Evolutionary conservation across 2,888 invertebrate species (phyloP).

Genomic region (Glyphotaelius pellucidus): DNA sequence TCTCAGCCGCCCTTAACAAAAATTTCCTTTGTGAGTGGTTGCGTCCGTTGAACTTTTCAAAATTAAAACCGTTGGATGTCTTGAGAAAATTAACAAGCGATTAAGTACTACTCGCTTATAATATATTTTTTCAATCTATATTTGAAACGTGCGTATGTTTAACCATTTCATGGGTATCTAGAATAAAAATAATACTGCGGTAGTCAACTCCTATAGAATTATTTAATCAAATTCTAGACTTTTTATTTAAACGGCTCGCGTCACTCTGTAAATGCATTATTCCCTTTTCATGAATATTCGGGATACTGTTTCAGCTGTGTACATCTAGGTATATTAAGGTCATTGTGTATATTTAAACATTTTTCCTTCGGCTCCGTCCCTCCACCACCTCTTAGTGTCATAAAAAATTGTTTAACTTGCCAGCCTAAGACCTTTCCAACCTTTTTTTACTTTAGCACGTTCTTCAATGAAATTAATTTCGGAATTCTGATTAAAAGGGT

Average conservation of each 20-base stretch:
- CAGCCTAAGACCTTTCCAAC: background rate
- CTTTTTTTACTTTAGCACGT: slow-evolving; percentile 37
- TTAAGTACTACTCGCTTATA: too few species aligned
- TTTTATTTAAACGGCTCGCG: background rate
- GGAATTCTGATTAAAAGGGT: slow-evolving; percentile 42
- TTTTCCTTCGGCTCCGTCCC: background rate
- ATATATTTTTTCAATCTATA: too few species aligned
- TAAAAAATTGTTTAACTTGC: slow-evolving; percentile 37
- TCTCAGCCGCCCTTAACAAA: too few species aligned
- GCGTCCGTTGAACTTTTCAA: too few species aligned
- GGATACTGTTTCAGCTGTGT: background rate
- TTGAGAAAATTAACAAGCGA: too few species aligned
- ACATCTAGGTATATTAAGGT: too few species aligned
- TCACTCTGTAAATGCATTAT: background rate
- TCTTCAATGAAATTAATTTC: slow-evolving; percentile 39
- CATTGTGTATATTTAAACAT: background rate
- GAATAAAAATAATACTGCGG: too few species aligned
- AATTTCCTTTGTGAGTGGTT: too few species aligned
- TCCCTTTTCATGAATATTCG: background rate
- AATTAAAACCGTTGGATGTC: too few species aligned
- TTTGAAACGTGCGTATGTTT: too few species aligned
- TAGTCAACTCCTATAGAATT: background rate
- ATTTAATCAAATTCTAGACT: background rate
- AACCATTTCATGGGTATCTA: too few species aligned
- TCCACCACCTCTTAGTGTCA: background rate